Evolutionary conservation across 2,888 invertebrate species (phyloP).

Genomic region (Xanthostigma xanthostigma): DNA sequence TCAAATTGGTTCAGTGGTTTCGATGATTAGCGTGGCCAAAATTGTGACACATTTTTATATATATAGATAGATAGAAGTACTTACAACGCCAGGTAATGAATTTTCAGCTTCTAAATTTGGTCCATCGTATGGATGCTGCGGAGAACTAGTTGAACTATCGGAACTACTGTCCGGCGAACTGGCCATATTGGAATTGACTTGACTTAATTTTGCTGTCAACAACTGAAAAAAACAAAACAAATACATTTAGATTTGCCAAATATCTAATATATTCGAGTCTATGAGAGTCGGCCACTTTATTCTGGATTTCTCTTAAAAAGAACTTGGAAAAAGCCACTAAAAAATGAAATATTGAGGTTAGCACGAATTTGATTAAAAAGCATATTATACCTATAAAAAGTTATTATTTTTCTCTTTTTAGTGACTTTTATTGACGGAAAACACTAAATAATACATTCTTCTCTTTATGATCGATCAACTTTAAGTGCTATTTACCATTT

Average conservation of each 20-base stretch:
- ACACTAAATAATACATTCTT: conserved; percentile 6
- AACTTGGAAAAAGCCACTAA: too few species aligned
- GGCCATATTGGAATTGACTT: conserved; percentile 51
- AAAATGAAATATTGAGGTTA: too few species aligned
- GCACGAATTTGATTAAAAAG: too few species aligned
- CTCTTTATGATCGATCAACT: conserved; percentile 28
- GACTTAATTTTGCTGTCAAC: conserved; percentile 62
- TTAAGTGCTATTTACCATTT: conserved; percentile 53
- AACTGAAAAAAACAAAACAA: conserved; percentile 30
- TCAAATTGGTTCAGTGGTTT: too few species aligned
- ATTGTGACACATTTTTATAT: too few species aligned
- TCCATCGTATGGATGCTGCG: conserved; percentile 70
- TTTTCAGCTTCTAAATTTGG: conserved; percentile 74
- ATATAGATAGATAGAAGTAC: conserved; percentile 20
- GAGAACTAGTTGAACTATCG: conserved; percentile 87
- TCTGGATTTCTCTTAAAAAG: too few species aligned
- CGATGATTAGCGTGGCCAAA: too few species aligned
- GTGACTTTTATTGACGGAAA: too few species aligned
- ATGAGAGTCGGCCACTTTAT: too few species aligned
- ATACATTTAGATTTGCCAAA: not conserved
- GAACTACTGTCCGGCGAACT: conserved; percentile 87
- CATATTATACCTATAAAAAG: too few species aligned
- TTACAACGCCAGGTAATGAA: conserved; percentile 79
- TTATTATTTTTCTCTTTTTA: too few species aligned
- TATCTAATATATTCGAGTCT: not conserved